Conservation (phyloP, 1,140 invertebrate species). For the Aphidius gifuensis region DNA sequence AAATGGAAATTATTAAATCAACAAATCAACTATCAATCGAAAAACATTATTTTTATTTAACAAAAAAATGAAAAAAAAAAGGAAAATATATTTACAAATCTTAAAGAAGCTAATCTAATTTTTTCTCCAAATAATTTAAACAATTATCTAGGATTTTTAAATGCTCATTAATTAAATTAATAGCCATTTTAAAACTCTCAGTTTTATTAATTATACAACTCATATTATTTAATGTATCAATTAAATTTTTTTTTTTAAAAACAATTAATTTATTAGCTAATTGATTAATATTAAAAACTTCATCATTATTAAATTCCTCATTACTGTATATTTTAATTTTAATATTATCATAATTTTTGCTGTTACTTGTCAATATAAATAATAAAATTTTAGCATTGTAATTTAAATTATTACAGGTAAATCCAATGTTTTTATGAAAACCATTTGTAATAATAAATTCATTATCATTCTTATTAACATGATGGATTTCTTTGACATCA, state of each 20-base stretch:
- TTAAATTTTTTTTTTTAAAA: conserved; percentile 33
- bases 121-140: not conserved
- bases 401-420: conserved; percentile 57
- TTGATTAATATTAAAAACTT: conserved; percentile 27
- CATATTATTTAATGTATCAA: conserved; percentile 32
- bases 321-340: conserved; percentile 42
- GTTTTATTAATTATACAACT: conserved; percentile 27
- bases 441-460: conserved; percentile 55
- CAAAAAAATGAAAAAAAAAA: not conserved
- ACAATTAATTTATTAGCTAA: conserved; percentile 36
- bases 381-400: conserved; percentile 52
- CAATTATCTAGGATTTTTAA: conserved; percentile 34
- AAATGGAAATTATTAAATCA: conserved; percentile 7
- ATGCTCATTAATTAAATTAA: conserved; percentile 41
- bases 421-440: conserved; percentile 56
- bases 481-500: conserved; percentile 48
- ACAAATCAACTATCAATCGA: conserved; percentile 8
- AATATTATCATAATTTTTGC: conserved; percentile 31
- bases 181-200: conserved; percentile 39
- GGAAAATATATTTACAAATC: not conserved
- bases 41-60: no score
- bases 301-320: conserved; percentile 34
- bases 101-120: not conserved
- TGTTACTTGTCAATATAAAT: conserved; percentile 38
- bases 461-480: conserved; percentile 44